Conservation (phyloP, 2,888 invertebrate species). For the Omphaloscelis lunosa region DNA sequence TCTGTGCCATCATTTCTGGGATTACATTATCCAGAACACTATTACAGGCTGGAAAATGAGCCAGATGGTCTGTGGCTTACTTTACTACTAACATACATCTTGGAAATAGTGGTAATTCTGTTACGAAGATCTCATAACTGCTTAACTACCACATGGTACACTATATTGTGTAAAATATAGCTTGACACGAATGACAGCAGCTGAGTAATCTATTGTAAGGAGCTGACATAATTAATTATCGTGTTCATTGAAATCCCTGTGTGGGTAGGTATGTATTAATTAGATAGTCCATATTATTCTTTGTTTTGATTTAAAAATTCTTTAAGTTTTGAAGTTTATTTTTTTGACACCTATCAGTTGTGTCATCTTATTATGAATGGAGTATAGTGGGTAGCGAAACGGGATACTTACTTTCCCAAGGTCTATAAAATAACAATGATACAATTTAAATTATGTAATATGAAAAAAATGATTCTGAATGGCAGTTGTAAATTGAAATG, state of each 20-base stretch:
- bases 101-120: background rate
- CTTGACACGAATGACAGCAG: conserved; percentile 28
- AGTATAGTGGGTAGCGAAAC: conserved; percentile 16
- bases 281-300: background rate
- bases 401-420: conserved; percentile 44
- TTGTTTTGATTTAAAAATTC: conserved; percentile 1
- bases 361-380: conserved; percentile 9
- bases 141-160: background rate
- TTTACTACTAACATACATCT: conserved; percentile 27
- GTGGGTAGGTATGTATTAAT: conserved; percentile 14
- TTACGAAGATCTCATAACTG: background rate
- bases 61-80: conserved; percentile 45
- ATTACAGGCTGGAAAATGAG: conserved; percentile 34
- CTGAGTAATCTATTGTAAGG: conserved; percentile 18
- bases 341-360: conserved; percentile 32
- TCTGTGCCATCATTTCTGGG: conserved; percentile 38
- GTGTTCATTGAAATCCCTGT: conserved; percentile 11
- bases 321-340: background rate
- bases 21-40: conserved; percentile 42
- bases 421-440: conserved; percentile 61
- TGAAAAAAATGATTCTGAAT: conserved; percentile 68
- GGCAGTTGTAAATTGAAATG: conserved; percentile 80
- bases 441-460: conserved; percentile 71
- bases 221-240: conserved; percentile 37
- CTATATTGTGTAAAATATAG: conserved; percentile 13